Evolutionary conservation across 1,140 invertebrate genomes (phyloP), one percentile per base, ranked within the genome.

Genomic region (Mamestra configurata): DNA sequence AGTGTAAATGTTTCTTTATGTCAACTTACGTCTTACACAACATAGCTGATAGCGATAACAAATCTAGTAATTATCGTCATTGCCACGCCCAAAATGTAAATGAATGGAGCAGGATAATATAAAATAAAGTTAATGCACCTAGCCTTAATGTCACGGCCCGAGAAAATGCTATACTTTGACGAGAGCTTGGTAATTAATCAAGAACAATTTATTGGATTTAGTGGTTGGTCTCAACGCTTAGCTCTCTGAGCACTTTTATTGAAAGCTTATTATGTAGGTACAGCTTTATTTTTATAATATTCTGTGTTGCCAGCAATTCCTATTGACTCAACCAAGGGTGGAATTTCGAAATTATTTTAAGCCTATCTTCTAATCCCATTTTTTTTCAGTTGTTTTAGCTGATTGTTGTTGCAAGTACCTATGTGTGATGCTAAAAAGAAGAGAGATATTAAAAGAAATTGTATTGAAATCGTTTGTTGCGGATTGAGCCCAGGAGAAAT

Each of bases 41-140:
- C 59, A 35, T 57, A 40, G 51, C 68, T 61, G 55, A 43, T 75
- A 20, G 61, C 55, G 46, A 20, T 77, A 82, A 43, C 68, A 77
- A 80, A 78, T 77, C 40, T 37, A 77, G 49, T 70, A 76, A 77
- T 81, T 81, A 81, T 57, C 40, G 20, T 76, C 27, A 51, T 20
- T 37, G 53, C 72, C 57, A 40, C 77, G 55, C 70, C 72, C 72
- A 40, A 77, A 68, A 80, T 80, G 46, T 43, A 80, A 84, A 86
- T 84, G 72, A 81, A 82, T 80, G 66, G 80, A 81, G 43, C 82
- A 84, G 77, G 79, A 84, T 82, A 43, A 59, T 46, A 61, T 46
- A 61, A 61, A 59, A 24, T 61, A 10, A 59, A 59, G 18, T 75
- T 61, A 55, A 59, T 61, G n/a, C 22, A 22, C 37, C 35, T 15